Evolutionary conservation across 1,140 invertebrate genomes (phyloP), one percentile per base, ranked within the genome.

Genomic region (Lasaia peninsularis): DNA sequence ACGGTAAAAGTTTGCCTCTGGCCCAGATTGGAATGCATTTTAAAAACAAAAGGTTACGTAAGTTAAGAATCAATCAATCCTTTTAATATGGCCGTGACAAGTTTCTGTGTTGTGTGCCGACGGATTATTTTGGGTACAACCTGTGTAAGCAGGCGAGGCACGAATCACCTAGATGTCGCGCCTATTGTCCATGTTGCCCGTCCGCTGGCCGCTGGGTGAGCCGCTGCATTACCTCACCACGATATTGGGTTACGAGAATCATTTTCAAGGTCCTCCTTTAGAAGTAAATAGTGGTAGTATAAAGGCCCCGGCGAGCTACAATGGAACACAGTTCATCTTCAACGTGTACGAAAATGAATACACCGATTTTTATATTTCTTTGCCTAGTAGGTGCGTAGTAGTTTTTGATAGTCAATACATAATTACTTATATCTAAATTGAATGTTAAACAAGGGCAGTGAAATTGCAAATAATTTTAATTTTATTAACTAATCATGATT

Each of bases 191-290:
- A 56, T 54, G 60, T 62, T 66, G 62, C 53, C 65, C 69, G 57
- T 58, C 54, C 68, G 65, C 59, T 65, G 65, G 63, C 60, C 68
- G 68, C 68, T 82, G 81, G 81, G 80, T 75, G 81, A 85, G 80
- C 78, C 80, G 60, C 75, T 68, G 71, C 60, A 69, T 73, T 86
- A 86, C 85, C 81, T 88, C 82, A 88, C 78, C 80, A 79, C 85
- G 84, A 88, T 88, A 88, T 85, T 82, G 78, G 80, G 78, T 84
- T 85, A 88, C 85, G 83, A 86, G 79, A 84, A 85, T 85, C 84
- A 81, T 83, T 78, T 77, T 83, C 85, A 88, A 88, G 83, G 85
- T 68, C 75, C 71, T 64, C 78, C 73, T 85, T 85, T 85, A 71
- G 80, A 78, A 80, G 69, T 75, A 86, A 88, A 86, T 83, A 86